Conservation (phyloP, 64 coral and sea anemone species). For the Catalaphyllia jardinei region DNA sequence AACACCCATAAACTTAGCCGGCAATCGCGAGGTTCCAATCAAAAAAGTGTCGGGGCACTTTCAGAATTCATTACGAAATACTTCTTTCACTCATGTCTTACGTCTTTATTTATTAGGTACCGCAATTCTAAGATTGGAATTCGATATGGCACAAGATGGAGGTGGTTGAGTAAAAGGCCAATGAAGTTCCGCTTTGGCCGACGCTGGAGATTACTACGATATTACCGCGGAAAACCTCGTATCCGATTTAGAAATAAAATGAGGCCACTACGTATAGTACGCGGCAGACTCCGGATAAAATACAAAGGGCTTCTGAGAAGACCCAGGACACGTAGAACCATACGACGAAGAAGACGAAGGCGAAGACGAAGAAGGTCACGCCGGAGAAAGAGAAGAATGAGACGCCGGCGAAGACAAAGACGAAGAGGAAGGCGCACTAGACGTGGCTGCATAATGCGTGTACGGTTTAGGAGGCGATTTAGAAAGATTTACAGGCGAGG, state of each 20-base stretch:
- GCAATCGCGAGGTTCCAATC: no score
- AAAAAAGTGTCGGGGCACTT: no score
- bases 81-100: neutral
- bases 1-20: no score
- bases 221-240: slow-evolving; percentile 15
- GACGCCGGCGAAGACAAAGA: slow-evolving; percentile 26
- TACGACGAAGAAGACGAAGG: slow-evolving; percentile 6
- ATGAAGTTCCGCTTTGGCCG: slow-evolving; percentile 26
- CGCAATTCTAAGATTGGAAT: neutral
- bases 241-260: neutral
- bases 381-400: slow-evolving; percentile 9
- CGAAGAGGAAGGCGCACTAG: neutral
- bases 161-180: neutral
- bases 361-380: slow-evolving; percentile 1
- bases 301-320: neutral
- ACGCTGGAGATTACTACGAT: neutral
- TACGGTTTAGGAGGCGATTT: neutral
- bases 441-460: slow-evolving; percentile 1
- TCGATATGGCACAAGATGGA: neutral
- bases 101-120: neutral
- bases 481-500: slow-evolving; percentile 5
- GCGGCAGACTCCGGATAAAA: neutral
- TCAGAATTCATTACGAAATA: no score
- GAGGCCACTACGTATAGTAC: neutral
- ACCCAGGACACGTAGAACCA: neutral